Percentiles rank a stretch among this genome's conserved stretches.
Evolutionary conservation across 2,888 invertebrate species (phyloP).

Genomic region (Mellilla xanthometata): DNA sequence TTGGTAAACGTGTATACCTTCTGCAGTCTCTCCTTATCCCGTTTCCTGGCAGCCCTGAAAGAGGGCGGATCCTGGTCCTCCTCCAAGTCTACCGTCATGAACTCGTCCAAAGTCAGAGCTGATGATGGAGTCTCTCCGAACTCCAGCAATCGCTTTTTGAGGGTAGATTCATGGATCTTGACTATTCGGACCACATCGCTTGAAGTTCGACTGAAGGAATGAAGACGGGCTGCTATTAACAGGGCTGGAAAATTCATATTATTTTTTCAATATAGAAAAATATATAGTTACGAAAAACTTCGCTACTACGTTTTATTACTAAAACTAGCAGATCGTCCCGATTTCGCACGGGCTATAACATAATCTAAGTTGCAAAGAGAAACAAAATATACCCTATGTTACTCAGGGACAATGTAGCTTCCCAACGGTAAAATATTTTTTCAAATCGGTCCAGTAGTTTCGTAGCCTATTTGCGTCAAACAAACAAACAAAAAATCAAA

Average conservation of each 20-base stretch:
- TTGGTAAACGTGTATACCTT: constrained; percentile 73
- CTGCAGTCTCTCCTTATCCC: constrained; percentile 92
- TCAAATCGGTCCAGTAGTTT: too few species aligned
- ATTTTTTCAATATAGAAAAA: too few species aligned
- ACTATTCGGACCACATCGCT: constrained; percentile 96
- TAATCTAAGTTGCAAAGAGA: too few species aligned
- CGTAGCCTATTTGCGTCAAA: too few species aligned
- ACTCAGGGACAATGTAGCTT: too few species aligned
- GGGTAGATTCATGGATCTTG: constrained; percentile 96
- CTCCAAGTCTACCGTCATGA: constrained; percentile 97
- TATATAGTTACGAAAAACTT: too few species aligned
- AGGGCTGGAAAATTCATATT: constrained; percentile 90
- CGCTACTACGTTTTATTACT: too few species aligned
- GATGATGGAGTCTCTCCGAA: constrained; percentile 99
- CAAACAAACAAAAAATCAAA: too few species aligned
- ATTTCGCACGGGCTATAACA: too few species aligned
- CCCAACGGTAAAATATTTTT: too few species aligned
- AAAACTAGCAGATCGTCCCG: too few species aligned
- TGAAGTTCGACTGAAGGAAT: constrained; percentile 94
- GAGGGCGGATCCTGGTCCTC: constrained; percentile 98
- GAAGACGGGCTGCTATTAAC: constrained; percentile 95
- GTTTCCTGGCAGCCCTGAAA: constrained; percentile 94
- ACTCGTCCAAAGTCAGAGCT: constrained; percentile 96
- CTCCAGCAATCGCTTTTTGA: constrained; percentile 95
- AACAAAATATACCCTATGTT: too few species aligned